Conservation (phyloP, 2,888 invertebrate genomes). For the Alloplasta piceator region DNA sequence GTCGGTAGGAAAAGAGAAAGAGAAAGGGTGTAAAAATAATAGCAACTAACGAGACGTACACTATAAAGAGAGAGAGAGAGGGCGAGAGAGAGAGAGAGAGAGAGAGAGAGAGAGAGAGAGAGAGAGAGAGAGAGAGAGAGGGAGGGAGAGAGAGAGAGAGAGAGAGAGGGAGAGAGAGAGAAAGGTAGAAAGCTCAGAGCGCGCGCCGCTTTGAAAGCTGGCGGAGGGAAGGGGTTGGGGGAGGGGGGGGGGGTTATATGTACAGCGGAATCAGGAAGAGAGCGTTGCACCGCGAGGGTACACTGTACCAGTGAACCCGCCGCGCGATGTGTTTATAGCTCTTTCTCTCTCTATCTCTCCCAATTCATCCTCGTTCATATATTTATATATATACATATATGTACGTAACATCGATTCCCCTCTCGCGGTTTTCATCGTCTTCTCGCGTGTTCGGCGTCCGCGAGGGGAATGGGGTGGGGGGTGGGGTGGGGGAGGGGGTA, state of each 20-base stretch:
- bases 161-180: slow-evolving; percentile 38
- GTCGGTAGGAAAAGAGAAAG: slow-evolving; percentile 12
- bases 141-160: slow-evolving; percentile 27
- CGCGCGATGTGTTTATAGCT: slow-evolving; percentile 68
- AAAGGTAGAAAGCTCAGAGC: no score
- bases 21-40: slow-evolving; percentile 52
- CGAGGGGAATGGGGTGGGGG: slow-evolving; percentile 8
- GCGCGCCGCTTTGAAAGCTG: no score
- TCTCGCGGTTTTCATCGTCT: neutral
- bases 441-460: slow-evolving; percentile 35
- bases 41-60: slow-evolving; percentile 40
- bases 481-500: slow-evolving; percentile 19
- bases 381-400: no score
- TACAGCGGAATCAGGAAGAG: slow-evolving; percentile 80
- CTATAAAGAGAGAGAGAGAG: no score
- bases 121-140: slow-evolving; percentile 23
- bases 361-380: slow-evolving; percentile 58
- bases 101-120: no score
- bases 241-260: slow-evolving; percentile 36
- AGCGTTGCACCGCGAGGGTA: slow-evolving; percentile 82
- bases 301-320: slow-evolving; percentile 82
- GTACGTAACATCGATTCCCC: slow-evolving; percentile 6
- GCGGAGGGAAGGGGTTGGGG: slow-evolving; percentile 4
- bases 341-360: slow-evolving; percentile 50
- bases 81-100: no score